Evolutionary conservation across 2,113 vertebrate genomes (phyloP).

Genomic region (Mobula birostris): DNA sequence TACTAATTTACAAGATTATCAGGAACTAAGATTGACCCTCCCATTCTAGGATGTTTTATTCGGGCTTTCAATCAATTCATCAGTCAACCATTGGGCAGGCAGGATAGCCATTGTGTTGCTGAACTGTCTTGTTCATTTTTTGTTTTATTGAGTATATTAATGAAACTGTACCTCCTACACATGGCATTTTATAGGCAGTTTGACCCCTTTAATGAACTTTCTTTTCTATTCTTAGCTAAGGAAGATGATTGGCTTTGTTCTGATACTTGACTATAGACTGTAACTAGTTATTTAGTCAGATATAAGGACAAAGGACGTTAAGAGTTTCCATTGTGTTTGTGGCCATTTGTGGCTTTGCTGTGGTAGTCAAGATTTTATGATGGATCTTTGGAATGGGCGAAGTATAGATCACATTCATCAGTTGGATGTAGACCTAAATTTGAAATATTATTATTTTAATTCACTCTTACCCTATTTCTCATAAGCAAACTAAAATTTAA

Average conservation of each 20-base stretch:
- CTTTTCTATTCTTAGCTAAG: neutral
- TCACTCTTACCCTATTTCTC: neutral
- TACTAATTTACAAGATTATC: neutral
- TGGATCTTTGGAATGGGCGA: neutral
- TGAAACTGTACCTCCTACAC: neutral
- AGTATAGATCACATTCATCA: neutral
- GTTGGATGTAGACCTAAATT: neutral
- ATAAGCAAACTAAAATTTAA: neutral
- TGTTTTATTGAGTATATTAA: neutral
- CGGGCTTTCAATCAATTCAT: neutral
- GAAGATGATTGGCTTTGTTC: neutral
- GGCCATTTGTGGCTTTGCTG: neutral
- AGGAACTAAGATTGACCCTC: neutral
- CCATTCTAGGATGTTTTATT: neutral
- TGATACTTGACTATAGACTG: too few relatives aligned
- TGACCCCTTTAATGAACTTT: neutral
- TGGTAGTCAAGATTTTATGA: neutral
- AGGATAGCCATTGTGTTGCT: neutral
- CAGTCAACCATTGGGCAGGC: neutral
- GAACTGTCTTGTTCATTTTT: neutral
- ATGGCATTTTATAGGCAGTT: neutral
- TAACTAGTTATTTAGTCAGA: neutral
- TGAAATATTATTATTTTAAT: neutral
- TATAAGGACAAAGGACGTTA: neutral
- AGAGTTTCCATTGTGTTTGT: neutral